A percentile compares a stretch with the other conserved stretches of the same genome.
These are phyloP conservation scores for Ditula angustiorana DNA, from an alignment of 2,888 invertebrate species.

Conservation along the genomic window DNA sequence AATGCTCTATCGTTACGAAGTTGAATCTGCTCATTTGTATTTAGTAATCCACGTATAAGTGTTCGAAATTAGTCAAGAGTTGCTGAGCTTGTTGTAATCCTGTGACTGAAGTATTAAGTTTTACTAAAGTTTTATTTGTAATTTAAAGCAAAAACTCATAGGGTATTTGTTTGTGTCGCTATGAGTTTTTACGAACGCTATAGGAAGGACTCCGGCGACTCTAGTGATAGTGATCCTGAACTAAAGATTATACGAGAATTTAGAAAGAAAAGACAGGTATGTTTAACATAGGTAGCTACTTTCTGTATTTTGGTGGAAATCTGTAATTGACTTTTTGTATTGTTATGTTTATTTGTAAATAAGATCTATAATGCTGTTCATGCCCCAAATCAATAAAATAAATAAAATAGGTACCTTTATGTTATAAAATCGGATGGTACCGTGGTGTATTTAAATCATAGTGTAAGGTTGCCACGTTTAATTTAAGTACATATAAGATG, in stretches of 20 bases:
- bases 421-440: no score
- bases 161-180: slow-evolving; percentile 40
- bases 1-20: not conserved
- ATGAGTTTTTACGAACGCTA: slow-evolving; percentile 31
- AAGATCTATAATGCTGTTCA: no score
- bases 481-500: no score
- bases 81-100: not conserved
- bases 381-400: no score
- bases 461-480: no score
- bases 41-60: not conserved
- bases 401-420: no score
- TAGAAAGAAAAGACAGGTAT: slow-evolving; percentile 48
- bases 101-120: not conserved
- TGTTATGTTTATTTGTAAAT: no score
- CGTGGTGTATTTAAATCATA: no score
- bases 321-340: no score
- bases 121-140: slow-evolving; percentile 9
- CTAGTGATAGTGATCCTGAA: slow-evolving; percentile 51
- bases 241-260: slow-evolving; percentile 46
- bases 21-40: slow-evolving; percentile 4
- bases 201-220: slow-evolving; percentile 42
- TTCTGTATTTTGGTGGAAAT: no score
- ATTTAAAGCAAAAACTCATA: slow-evolving; percentile 40
- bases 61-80: not conserved
- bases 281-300: no score